Percentiles rank a stretch among this genome's conserved stretches.
These are phyloP conservation scores for Horisme vitalbata DNA, from an alignment of 2,888 invertebrate genomes.

Conservation along the genomic window DNA sequence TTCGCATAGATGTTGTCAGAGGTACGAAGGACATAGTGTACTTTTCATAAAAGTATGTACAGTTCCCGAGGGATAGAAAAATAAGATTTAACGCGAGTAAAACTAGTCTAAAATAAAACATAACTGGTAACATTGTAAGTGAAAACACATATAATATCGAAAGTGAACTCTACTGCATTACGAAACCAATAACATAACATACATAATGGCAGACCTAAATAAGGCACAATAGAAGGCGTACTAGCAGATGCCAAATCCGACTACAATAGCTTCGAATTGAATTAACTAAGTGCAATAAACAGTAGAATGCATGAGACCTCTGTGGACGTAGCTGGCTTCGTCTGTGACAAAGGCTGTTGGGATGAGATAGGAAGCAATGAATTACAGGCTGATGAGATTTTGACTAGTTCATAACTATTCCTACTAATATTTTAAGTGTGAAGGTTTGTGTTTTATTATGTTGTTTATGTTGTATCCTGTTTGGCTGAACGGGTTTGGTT, in stretches of 20 bases:
- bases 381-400: not conserved
- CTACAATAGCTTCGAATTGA: conserved; percentile 48
- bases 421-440: too few species aligned
- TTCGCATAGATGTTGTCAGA: too few species aligned
- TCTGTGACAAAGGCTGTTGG: conserved; percentile 20
- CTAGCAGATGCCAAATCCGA: conserved; percentile 53
- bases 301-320: conserved; percentile 24
- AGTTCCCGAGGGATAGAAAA: too few species aligned
- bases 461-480: too few species aligned
- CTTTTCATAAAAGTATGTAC: too few species aligned
- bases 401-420: not conserved
- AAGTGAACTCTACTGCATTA: conserved; percentile 29
- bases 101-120: too few species aligned
- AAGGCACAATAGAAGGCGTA: conserved; percentile 39
- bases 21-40: too few species aligned
- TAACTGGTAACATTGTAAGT: conserved; percentile 23
- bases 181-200: conserved; percentile 35
- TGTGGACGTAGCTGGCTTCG: conserved; percentile 21
- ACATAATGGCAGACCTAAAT: conserved; percentile 45
- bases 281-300: conserved; percentile 43
- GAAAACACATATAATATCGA: conserved; percentile 32
- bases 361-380: conserved; percentile 6
- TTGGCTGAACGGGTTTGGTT: too few species aligned
- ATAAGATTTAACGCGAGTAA: not conserved
- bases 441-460: too few species aligned